phyloP scores from a whole-genome alignment of 53 echinoderm and acorn worm genomes.

The Mesocentrotus franciscanus region DNA sequence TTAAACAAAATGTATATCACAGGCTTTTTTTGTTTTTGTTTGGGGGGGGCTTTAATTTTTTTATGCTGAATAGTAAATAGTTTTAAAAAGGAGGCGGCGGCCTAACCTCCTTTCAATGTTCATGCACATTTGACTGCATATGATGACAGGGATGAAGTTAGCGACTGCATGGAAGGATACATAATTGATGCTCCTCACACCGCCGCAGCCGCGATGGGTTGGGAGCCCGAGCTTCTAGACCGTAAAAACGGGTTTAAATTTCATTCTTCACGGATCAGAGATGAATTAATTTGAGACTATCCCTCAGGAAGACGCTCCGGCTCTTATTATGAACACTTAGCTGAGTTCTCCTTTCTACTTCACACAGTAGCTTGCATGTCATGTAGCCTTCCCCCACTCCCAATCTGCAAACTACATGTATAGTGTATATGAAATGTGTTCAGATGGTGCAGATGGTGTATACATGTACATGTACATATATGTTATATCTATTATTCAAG shows the following conservation, averaged over 20 bases:
- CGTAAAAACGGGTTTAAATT: conserved; percentile 25
- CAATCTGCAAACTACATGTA: neutral
- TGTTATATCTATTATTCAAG: too few species aligned
- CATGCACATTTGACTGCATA: neutral
- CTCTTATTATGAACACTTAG: conserved; percentile 2
- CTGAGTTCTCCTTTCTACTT: neutral
- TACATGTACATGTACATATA: too few species aligned
- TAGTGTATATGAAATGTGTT: neutral
- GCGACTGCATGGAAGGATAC: conserved; percentile 5
- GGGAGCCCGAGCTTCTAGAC: neutral
- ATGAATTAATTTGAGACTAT: conserved; percentile 48
- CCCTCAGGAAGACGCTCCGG: neutral
- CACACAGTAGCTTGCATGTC: neutral
- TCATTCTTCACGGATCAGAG: conserved; percentile 43
- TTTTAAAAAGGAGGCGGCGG: too few species aligned
- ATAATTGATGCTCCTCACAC: conserved; percentile 27
- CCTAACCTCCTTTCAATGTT: neutral
- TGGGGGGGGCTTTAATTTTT: too few species aligned
- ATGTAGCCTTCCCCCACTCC: neutral
- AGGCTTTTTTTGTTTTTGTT: too few species aligned
- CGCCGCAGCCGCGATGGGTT: neutral
- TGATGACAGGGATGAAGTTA: neutral
- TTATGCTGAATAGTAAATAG: too few species aligned
- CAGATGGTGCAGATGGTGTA: too few species aligned
- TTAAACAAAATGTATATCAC: too few species aligned